Evolutionary conservation across 2,888 invertebrate genomes (phyloP).

Genomic region (Prosopocoilus inquinatus): DNA sequence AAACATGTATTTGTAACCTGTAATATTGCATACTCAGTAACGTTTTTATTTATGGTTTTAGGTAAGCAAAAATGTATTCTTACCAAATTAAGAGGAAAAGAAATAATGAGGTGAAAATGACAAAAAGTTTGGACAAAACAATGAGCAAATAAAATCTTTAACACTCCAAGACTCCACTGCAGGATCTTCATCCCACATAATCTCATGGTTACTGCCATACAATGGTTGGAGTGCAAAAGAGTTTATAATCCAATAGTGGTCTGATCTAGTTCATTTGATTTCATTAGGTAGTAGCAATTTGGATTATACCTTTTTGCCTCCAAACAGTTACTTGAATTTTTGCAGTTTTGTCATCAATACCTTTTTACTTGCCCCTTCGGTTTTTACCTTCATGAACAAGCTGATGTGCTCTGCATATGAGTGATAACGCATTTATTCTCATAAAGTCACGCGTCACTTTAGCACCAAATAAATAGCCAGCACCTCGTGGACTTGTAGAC

Average conservation of each 20-base stretch:
- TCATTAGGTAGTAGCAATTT: neutral
- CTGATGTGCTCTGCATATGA: slow-evolving; percentile 98
- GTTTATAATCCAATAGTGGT: no score
- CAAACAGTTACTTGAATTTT: neutral
- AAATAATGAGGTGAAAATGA: slow-evolving; percentile 1
- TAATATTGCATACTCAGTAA: slow-evolving; percentile 37
- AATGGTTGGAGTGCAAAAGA: no score
- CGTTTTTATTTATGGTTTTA: no score
- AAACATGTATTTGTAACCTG: slow-evolving; percentile 98
- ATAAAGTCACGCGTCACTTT: slow-evolving; percentile 94
- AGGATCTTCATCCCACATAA: no score
- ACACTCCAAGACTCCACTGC: no score
- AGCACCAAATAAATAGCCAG: slow-evolving; percentile 96
- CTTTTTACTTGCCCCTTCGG: neutral
- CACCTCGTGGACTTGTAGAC: slow-evolving; percentile 91
- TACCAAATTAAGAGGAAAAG: neutral
- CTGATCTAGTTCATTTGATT: neutral
- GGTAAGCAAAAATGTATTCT: no score
- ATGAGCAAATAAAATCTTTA: neutral
- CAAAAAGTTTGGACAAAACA: neutral
- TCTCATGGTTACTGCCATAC: no score
- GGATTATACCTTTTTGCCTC: no score
- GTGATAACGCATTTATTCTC: slow-evolving; percentile 84
- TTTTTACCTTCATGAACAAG: slow-evolving; percentile 92
- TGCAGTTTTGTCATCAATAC: no score